A percentile compares a stretch with the other conserved stretches of the same genome.
Conservation (phyloP, 2,888 invertebrate species). For the Kuschelorhynchus macadamiae region DNA sequence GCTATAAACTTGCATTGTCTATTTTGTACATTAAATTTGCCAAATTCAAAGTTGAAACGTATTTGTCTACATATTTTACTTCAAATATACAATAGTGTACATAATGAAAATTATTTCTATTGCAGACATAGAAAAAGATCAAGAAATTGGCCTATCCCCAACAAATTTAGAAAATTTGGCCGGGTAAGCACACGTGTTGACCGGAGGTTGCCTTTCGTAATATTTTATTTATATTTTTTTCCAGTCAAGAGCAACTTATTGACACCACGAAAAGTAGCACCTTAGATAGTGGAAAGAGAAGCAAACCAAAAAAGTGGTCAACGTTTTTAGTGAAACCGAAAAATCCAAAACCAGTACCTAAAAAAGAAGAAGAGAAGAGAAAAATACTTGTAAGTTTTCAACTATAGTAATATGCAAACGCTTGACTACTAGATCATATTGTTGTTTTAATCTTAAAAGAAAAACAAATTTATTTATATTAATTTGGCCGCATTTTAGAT, state of each 20-base stretch:
- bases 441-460: no score
- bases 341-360: slow-evolving; percentile 74
- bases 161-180: slow-evolving; percentile 46
- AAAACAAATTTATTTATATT: no score
- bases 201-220: background rate
- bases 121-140: slow-evolving; percentile 35
- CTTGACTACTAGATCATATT: no score
- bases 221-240: slow-evolving; percentile 25
- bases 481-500: no score
- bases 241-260: slow-evolving; percentile 48
- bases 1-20: no score
- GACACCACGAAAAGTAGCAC: slow-evolving; percentile 17
- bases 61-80: no score
- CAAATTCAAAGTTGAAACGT: no score
- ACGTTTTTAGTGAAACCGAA: slow-evolving; percentile 84
- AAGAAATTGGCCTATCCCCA: slow-evolving; percentile 34
- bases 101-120: background rate
- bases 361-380: slow-evolving; percentile 58
- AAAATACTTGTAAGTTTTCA: slow-evolving; percentile 57
- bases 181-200: slow-evolving; percentile 38
- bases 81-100: no score
- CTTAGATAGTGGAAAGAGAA: slow-evolving; percentile 9
- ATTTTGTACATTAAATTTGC: no score
- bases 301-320: slow-evolving; percentile 77
- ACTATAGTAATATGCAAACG: no score